A percentile compares a stretch with the other conserved stretches of the same genome.
phyloP scores from a whole-genome alignment of 2,888 invertebrate species.

The Torymus auratus region DNA sequence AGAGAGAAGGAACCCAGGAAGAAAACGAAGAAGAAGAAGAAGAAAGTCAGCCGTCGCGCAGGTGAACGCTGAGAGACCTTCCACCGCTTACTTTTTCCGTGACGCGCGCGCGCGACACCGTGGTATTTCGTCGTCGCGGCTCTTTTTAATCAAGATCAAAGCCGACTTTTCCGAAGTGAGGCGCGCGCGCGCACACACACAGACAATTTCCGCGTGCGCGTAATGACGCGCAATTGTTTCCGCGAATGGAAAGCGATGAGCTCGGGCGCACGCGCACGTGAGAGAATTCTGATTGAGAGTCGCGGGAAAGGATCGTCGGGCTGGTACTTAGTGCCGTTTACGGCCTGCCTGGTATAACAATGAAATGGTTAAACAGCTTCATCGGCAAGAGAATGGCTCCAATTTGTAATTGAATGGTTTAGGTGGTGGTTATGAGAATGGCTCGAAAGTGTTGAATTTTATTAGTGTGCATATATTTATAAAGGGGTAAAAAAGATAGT shows the following conservation, averaged over 20 bases:
- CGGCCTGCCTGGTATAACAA: conserved; percentile 20
- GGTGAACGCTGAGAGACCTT: conserved; percentile 4
- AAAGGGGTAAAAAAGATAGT: too few relatives aligned
- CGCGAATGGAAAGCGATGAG: conserved; percentile 67
- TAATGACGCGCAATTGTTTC: conserved; percentile 67
- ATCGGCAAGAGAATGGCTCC: too few relatives aligned
- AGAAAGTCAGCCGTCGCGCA: not conserved
- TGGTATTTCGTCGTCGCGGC: conserved; percentile 37
- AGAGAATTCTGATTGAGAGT: conserved; percentile 66
- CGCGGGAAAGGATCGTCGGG: not conserved
- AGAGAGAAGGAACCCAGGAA: not conserved
- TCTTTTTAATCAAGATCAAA: conserved; percentile 54
- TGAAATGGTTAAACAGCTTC: too few relatives aligned
- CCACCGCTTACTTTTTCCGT: conserved; percentile 10
- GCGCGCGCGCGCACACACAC: not conserved
- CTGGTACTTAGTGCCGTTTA: conserved; percentile 22
- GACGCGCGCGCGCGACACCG: not conserved
- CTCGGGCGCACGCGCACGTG: conserved; percentile 62
- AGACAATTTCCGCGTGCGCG: conserved; percentile 48
- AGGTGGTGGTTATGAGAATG: too few relatives aligned
- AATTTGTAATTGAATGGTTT: too few relatives aligned
- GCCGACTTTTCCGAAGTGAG: conserved; percentile 38
- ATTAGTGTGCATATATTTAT: too few relatives aligned
- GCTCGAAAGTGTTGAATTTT: too few relatives aligned
- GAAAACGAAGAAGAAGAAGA: not conserved